These are phyloP conservation scores for Tetramorium bicarinatum DNA, from an alignment of 2,888 invertebrate genomes.

Conservation along the genomic window DNA sequence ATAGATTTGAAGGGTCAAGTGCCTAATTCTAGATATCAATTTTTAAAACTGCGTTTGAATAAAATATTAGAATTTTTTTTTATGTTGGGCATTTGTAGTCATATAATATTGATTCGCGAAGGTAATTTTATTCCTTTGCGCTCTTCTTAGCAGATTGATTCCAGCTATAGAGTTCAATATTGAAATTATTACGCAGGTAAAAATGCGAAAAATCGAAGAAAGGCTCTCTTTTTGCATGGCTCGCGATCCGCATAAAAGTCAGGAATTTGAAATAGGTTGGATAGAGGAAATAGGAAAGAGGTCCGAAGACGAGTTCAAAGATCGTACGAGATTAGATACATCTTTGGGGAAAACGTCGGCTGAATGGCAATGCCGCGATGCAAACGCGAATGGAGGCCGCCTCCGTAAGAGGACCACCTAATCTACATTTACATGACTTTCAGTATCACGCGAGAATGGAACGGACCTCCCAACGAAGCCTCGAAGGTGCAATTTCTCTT, in stretches of 20 bases:
- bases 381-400: slow-evolving; percentile 34
- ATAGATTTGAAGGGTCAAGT: neutral
- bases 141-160: neutral
- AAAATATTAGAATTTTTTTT: too few relatives aligned
- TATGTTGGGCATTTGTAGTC: neutral
- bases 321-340: slow-evolving; percentile 76
- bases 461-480: slow-evolving; percentile 64
- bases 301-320: slow-evolving; percentile 53
- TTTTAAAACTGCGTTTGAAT: neutral
- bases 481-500: slow-evolving; percentile 51
- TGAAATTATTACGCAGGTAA: neutral
- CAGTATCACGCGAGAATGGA: slow-evolving; percentile 75
- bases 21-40: neutral
- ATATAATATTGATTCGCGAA: neutral
- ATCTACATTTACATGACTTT: slow-evolving; percentile 80
- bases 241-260: slow-evolving; percentile 5
- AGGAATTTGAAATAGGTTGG: slow-evolving; percentile 12
- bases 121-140: neutral
- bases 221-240: neutral
- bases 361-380: slow-evolving; percentile 46
- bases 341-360: slow-evolving; percentile 45
- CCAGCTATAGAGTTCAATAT: neutral
- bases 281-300: neutral
- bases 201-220: neutral
- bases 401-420: slow-evolving; percentile 65